These are phyloP conservation scores for Hystrix brachyura DNA, from an alignment of 2,113 vertebrate genomes.

Conservation along the genomic window DNA sequence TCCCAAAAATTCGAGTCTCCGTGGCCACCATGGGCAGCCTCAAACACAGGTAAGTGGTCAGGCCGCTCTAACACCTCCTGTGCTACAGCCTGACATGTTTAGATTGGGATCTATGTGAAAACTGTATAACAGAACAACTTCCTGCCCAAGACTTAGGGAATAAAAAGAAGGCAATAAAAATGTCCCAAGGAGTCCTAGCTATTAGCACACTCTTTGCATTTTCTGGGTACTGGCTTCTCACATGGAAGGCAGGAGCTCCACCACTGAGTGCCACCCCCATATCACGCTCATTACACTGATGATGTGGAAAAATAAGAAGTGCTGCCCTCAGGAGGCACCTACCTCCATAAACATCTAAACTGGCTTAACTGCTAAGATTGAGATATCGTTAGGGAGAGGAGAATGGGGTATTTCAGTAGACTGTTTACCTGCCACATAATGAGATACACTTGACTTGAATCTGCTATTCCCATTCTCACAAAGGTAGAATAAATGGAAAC, in stretches of 20 bases:
- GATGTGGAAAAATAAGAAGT: neutral
- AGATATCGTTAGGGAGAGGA: neutral
- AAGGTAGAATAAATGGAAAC: neutral
- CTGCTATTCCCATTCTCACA: no score
- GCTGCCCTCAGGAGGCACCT: rapidly evolving
- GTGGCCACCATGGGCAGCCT: neutral
- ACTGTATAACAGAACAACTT: neutral
- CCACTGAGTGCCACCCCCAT: no score
- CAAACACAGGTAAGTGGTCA: no score
- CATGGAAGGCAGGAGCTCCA: neutral
- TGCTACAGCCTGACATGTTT: neutral
- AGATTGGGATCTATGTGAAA: neutral
- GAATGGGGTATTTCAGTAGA: no score
- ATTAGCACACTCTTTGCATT: neutral
- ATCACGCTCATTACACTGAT: neutral
- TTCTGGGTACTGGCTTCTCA: neutral
- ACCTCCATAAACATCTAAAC: neutral
- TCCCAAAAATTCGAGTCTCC: rapidly evolving
- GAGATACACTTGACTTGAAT: neutral
- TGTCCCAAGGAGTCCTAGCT: no score
- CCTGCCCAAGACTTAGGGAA: neutral
- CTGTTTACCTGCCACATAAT: no score
- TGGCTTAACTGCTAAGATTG: neutral
- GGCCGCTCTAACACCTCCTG: neutral
- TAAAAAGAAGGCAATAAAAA: neutral